These are phyloP conservation scores for Zootoca vivipara DNA, from an alignment of 2,113 vertebrate genomes.

Conservation along the genomic window DNA sequence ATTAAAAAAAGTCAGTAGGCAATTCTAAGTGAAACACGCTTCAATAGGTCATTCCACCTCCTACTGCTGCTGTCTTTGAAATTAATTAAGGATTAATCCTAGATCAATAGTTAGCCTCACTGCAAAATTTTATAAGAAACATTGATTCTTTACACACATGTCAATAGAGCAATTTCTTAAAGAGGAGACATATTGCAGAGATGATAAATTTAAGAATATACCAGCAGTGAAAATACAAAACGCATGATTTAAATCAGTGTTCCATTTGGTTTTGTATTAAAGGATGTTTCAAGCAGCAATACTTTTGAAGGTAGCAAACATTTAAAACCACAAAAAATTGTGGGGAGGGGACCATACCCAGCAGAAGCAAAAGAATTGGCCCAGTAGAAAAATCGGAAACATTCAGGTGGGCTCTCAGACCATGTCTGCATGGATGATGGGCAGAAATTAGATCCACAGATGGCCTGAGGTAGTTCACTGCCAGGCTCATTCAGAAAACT, in stretches of 20 bases:
- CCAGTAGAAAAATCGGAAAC: not conserved
- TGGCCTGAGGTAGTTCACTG: not conserved
- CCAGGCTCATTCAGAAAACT: not conserved
- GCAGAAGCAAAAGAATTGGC: not conserved
- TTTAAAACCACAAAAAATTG: not conserved
- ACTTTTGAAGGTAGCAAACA: not conserved
- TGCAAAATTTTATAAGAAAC: not conserved
- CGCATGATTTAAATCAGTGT: not conserved
- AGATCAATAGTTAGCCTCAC: not conserved
- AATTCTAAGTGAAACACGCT: slow-evolving; percentile 25
- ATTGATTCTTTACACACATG: not conserved
- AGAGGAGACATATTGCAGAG: not conserved
- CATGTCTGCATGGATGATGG: not conserved
- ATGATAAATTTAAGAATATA: not conserved
- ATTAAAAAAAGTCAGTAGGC: not conserved
- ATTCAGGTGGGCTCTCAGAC: not conserved
- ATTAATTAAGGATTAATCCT: not conserved
- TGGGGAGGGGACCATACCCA: not conserved
- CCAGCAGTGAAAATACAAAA: not conserved
- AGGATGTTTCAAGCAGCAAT: not conserved
- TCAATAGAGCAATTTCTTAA: not conserved
- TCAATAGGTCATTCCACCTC: not conserved
- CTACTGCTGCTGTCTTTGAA: not conserved
- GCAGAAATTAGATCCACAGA: not conserved
- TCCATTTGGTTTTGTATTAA: not conserved